Conservation (phyloP, 2,797 vertebrate genomes). For the Sebastes iracundus region DNA sequence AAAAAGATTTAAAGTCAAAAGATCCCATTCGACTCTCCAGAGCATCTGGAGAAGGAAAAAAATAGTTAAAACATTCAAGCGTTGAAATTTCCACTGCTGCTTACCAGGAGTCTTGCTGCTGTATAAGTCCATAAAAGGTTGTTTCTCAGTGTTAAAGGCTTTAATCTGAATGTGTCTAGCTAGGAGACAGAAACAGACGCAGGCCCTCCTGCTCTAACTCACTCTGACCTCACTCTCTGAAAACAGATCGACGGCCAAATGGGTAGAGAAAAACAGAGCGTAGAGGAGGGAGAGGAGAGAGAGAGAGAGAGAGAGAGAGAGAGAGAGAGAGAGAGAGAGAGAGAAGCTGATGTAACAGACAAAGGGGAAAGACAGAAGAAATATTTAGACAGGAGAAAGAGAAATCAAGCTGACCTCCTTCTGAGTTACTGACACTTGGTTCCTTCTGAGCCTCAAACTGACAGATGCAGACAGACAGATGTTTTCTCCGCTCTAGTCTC, state of each 20-base stretch:
- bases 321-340: conserved; percentile 12
- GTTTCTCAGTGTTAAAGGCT: conserved; percentile 74
- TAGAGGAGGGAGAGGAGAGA: conserved; percentile 20
- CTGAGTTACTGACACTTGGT: conserved; percentile 13
- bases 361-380: conserved; percentile 19
- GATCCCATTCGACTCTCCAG: conserved; percentile 47
- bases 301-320: conserved; percentile 9
- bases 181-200: conserved; percentile 72
- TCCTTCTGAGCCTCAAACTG: not conserved
- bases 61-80: conserved; percentile 57
- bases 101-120: conserved; percentile 70
- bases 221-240: conserved; percentile 79
- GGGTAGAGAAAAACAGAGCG: conserved; percentile 55
- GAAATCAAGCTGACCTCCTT: conserved; percentile 34
- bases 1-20: conserved; percentile 36
- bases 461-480: conserved; percentile 11
- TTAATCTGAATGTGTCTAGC: conserved; percentile 76
- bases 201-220: conserved; percentile 76
- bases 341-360: conserved; percentile 13
- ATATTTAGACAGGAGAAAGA: conserved; percentile 46
- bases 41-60: conserved; percentile 42
- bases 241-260: conserved; percentile 73
- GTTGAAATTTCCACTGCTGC: conserved; percentile 68
- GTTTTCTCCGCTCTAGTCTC: not conserved
- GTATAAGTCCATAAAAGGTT: conserved; percentile 80